These are phyloP conservation scores for Heterotis niloticus DNA, from an alignment of 2,113 vertebrate species.

Conservation along the genomic window DNA sequence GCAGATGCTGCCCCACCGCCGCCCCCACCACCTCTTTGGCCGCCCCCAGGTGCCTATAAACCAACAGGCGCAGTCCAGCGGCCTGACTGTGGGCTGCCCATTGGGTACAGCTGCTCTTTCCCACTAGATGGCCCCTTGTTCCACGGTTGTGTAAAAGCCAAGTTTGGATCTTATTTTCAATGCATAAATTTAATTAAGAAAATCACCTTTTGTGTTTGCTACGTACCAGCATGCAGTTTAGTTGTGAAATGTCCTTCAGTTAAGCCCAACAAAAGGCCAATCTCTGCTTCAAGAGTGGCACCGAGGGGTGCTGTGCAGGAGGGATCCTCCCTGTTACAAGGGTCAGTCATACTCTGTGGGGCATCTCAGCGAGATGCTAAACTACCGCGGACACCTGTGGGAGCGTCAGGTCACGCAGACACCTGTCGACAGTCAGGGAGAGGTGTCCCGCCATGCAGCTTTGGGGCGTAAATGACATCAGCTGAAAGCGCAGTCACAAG, in stretches of 20 bases:
- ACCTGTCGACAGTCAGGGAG: too few relatives aligned
- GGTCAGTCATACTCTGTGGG: neutral
- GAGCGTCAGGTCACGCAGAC: too few relatives aligned
- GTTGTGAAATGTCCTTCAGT: neutral
- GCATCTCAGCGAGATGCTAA: too few relatives aligned
- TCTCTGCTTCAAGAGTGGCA: too few relatives aligned
- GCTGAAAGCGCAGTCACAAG: neutral
- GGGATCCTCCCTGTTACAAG: too few relatives aligned
- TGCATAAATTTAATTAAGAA: neutral
- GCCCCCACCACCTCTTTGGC: too few relatives aligned
- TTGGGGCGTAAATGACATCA: neutral
- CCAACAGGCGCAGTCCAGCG: neutral
- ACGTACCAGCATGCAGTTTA: neutral
- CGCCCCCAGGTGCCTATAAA: neutral
- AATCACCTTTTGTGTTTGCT: neutral
- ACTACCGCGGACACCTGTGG: too few relatives aligned
- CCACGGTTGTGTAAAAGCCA: neutral
- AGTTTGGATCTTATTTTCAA: neutral
- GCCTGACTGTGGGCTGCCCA: neutral
- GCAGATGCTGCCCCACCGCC: neutral
- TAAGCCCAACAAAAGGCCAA: too few relatives aligned
- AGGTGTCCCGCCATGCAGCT: neutral
- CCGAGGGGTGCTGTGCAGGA: too few relatives aligned
- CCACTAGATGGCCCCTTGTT: constrained; percentile 1
- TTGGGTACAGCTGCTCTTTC: neutral